phyloP scores from a whole-genome alignment of 2,797 vertebrate species.

The Perodicticus potto region DNA sequence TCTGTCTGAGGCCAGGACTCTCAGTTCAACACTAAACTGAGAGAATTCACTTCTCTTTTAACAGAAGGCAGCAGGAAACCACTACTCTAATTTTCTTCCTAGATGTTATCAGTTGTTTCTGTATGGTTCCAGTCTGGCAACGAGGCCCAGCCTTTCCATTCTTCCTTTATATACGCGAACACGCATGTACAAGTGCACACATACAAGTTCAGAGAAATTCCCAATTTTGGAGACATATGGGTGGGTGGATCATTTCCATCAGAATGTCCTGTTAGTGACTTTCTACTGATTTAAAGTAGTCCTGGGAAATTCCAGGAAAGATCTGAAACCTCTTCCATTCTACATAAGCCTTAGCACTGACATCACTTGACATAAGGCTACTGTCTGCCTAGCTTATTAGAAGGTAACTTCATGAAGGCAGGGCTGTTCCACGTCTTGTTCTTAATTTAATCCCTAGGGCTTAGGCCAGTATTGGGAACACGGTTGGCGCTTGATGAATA shows the following conservation, averaged over 20 bases:
- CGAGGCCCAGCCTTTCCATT: neutral
- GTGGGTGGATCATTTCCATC: neutral
- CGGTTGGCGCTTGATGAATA: neutral
- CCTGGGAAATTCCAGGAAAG: neutral
- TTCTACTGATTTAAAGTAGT: constrained; percentile 41
- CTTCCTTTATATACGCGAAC: neutral
- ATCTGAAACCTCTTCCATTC: neutral
- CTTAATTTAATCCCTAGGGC: neutral
- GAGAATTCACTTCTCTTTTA: neutral
- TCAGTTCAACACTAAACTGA: neutral
- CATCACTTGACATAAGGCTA: neutral
- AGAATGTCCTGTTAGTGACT: neutral
- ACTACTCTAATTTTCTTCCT: neutral
- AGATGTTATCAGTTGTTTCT: neutral
- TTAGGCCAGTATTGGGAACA: neutral
- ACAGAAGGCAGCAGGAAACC: neutral
- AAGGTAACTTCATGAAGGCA: neutral
- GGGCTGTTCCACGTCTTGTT: neutral
- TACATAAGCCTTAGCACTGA: neutral
- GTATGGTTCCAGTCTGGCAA: neutral
- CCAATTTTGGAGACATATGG: neutral
- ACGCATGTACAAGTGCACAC: too few species aligned
- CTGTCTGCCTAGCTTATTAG: neutral
- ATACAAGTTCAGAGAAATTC: neutral
- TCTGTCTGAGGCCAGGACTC: neutral